phyloP scores from a whole-genome alignment of 2,888 invertebrate species.

The Coleophora deauratella region DNA sequence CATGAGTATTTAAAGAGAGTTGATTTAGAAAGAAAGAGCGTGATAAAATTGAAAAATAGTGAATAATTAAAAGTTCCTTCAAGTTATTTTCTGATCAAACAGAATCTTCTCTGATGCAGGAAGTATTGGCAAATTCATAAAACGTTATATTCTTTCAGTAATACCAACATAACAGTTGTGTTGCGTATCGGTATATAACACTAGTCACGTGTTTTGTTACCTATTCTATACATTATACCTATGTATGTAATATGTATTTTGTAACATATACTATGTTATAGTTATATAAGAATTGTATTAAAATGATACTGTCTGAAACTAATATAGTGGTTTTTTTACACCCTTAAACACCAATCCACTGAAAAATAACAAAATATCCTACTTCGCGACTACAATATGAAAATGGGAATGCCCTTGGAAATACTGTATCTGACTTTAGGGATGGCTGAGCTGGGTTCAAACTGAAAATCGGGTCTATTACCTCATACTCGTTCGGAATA shows the following conservation, averaged over 20 bases:
- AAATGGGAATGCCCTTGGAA: too few relatives aligned
- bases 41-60: conserved; percentile 1
- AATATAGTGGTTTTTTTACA: conserved; percentile 21
- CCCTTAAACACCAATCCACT: too few relatives aligned
- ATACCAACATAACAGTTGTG: conserved; percentile 21
- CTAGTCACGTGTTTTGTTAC: conserved; percentile 74
- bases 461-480: too few relatives aligned
- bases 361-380: too few relatives aligned
- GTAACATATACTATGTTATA: conserved; percentile 62
- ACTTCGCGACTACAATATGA: too few relatives aligned
- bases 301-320: conserved; percentile 56
- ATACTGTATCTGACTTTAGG: too few relatives aligned
- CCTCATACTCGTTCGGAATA: too few relatives aligned
- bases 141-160: background rate
- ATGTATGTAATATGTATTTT: conserved; percentile 72
- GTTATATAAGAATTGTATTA: conserved; percentile 57
- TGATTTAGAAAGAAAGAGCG: too few relatives aligned
- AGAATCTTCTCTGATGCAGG: background rate
- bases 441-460: too few relatives aligned
- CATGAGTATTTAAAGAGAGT: too few relatives aligned
- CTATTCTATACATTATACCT: conserved; percentile 48
- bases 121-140: background rate
- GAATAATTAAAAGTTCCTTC: conserved; percentile 1
- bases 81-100: too few relatives aligned
- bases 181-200: conserved; percentile 50